Conservation (phyloP, 2,113 vertebrate genomes). For the Erythrolamprus reginae region DNA sequence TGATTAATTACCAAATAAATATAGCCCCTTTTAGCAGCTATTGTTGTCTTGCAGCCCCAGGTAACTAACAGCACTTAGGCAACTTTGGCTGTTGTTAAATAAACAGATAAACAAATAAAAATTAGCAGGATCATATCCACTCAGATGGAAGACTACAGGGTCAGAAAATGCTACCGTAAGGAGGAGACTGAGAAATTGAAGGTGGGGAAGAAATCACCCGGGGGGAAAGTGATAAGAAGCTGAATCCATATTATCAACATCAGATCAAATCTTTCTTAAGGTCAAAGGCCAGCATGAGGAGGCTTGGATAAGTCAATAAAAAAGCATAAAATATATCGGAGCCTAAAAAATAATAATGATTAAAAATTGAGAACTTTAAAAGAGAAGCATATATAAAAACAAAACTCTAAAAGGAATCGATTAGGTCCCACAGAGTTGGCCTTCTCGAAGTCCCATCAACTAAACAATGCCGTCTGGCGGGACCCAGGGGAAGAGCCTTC, state of each 20-base stretch:
- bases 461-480: no score
- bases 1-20: neutral
- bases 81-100: neutral
- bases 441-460: no score
- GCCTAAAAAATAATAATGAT: neutral
- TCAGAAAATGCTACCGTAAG: neutral
- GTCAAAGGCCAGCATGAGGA: neutral
- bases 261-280: neutral
- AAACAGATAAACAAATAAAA: neutral
- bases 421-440: no score
- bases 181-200: neutral
- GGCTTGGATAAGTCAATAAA: neutral
- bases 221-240: neutral
- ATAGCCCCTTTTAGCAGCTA: neutral
- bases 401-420: neutral
- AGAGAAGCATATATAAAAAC: neutral
- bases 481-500: no score
- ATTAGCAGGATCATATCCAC: neutral
- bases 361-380: neutral
- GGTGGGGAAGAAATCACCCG: rapidly evolving
- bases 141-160: neutral
- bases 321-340: neutral
- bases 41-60: neutral
- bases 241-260: neutral
- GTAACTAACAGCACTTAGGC: neutral